phyloP scores from a whole-genome alignment of 2,797 vertebrate species.

The Alca torda region DNA sequence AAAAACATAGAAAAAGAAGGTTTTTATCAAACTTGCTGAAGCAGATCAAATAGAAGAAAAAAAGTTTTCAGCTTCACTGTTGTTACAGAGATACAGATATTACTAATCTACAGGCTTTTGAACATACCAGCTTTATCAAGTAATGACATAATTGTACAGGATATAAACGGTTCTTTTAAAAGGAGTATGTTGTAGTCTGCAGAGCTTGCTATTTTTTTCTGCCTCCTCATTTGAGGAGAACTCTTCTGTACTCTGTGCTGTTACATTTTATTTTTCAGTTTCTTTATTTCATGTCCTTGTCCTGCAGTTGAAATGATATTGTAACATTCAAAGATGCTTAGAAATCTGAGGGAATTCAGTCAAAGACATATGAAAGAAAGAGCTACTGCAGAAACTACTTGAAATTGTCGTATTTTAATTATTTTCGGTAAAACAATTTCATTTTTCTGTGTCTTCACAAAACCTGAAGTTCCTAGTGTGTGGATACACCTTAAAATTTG shows the following conservation, averaged over 20 bases:
- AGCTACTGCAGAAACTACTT: background rate
- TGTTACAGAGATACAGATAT: background rate
- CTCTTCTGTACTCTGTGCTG: background rate
- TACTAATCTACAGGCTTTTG: rapidly evolving
- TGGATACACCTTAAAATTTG: background rate
- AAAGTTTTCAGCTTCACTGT: background rate
- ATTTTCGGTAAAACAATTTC: background rate
- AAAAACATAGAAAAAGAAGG: background rate
- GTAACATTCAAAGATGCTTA: background rate
- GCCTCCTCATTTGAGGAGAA: background rate
- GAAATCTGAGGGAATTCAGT: background rate
- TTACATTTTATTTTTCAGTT: background rate
- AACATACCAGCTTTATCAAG: background rate
- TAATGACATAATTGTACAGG: background rate
- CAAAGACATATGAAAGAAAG: background rate
- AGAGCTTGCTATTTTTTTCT: background rate
- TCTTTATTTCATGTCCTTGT: background rate
- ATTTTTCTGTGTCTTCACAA: background rate
- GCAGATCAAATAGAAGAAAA: background rate
- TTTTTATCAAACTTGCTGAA: background rate
- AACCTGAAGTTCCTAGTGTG: background rate
- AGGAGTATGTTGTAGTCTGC: background rate
- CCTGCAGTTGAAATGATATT: background rate
- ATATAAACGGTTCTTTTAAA: background rate
- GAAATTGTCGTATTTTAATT: background rate